Evolutionary conservation across 1,140 invertebrate genomes (phyloP).

Genomic region (Calephelis nemesis): DNA sequence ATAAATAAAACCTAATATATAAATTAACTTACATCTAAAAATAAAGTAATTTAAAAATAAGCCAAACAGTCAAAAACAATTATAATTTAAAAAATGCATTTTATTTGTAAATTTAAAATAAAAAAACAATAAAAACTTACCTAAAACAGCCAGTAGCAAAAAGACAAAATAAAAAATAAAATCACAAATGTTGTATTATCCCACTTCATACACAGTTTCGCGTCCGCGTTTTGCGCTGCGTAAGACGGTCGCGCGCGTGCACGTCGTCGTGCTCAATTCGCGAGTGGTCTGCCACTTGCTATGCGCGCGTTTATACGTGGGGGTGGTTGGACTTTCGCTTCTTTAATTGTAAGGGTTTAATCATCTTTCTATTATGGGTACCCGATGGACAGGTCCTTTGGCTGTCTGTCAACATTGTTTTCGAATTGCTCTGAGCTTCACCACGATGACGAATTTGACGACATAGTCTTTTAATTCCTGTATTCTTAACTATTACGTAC

Average conservation of each 20-base stretch:
- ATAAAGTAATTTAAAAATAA: too few relatives aligned
- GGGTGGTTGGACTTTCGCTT: constrained; percentile 58
- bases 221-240: constrained; percentile 13
- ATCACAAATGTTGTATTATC: constrained; percentile 15
- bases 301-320: constrained; percentile 54
- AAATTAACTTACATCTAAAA: too few relatives aligned
- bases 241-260: constrained; percentile 40
- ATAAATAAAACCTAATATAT: too few relatives aligned
- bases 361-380: constrained; percentile 20
- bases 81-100: too few relatives aligned
- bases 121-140: background rate
- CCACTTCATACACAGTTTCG: constrained; percentile 18
- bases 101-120: too few relatives aligned
- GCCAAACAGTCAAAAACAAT: too few relatives aligned
- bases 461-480: background rate
- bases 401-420: constrained; percentile 7
- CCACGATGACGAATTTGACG: background rate
- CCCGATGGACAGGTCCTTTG: constrained; percentile 8
- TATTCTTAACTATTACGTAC: background rate
- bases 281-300: constrained; percentile 44
- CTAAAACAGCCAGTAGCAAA: background rate
- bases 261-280: constrained; percentile 40
- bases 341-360: constrained; percentile 26
- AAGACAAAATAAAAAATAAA: constrained; percentile 7
- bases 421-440: background rate